Base-by-base conservation (phyloP, 2,797 vertebrate genomes). In the Xerus rutilus region DNA sequence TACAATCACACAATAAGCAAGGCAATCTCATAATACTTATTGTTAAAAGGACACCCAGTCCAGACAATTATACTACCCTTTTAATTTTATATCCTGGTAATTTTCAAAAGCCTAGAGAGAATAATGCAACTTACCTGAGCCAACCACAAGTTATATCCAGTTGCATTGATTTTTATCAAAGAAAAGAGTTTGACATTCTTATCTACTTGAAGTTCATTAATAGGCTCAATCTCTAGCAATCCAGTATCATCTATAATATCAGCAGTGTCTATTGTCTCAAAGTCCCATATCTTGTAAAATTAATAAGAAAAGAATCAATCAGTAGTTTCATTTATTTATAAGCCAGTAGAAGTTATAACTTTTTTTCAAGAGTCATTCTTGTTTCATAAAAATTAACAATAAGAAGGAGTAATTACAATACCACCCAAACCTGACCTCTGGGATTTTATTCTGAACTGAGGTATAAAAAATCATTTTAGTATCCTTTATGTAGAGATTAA, bases 121-220 rank as follows among this genome's bases (percentile, higher is more conserved):
- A 91, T 3, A 86, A 25, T 5, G 28, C 7, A 7, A 79, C 97
- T 96, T 98, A 99, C 99, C 99, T 99, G 99, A 97, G 99, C 99
- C n/a, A 99, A 99, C 99, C 99, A 99, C 98, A 99, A 9, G 7
- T 98, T 98, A 70, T 98, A 98, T 94, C 99, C 99, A 0, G 91
- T 85, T n/a, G 98, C 93, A 72, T 97, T 88, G 97, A 99, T 99
- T 98, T 99, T 99, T 94, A 99, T 99, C 98, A 99, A 98, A 69
- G 98, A 99, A 67, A 96, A 98, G 88, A 99, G 98, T 87, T 98
- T 99, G 86, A 99, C 99, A 7, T 99, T 98, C 90, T 98, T 99
- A 72, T 99, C 99, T 1, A 99, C 97, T 83, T 98, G 94, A 98
- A 99, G 96, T 98, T 99, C 99, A 81, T 99, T 99, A 97, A 99